Conservation (phyloP, 2,888 invertebrate genomes). For the Melieria crassipennis region DNA sequence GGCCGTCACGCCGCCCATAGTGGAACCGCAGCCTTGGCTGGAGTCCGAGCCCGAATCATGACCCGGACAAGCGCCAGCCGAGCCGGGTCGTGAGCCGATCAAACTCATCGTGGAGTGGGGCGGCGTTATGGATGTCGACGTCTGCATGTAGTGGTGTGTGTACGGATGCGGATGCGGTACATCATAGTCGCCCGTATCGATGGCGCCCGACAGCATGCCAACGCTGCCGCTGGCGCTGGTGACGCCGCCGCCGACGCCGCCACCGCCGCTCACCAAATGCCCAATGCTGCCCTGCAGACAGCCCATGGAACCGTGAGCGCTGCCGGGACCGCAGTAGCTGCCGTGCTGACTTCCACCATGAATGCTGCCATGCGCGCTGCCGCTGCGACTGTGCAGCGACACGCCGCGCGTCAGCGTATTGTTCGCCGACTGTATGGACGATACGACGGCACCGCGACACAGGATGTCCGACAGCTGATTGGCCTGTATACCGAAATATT, state of each 20-base stretch:
- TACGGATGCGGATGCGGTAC: conserved; percentile 67
- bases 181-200: conserved; percentile 66
- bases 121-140: conserved; percentile 65
- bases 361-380: conserved; percentile 58
- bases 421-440: conserved; percentile 66
- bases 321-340: conserved; percentile 48
- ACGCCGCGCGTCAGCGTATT: conserved; percentile 66
- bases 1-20: conserved; percentile 55
- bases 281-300: conserved; percentile 56
- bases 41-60: conserved; percentile 66
- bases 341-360: conserved; percentile 52
- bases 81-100: conserved; percentile 62
- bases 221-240: conserved; percentile 54
- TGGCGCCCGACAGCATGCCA: conserved; percentile 62
- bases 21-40: conserved; percentile 63
- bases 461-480: conserved; percentile 67
- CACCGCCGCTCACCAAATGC: conserved; percentile 47
- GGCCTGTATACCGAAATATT: conserved; percentile 67
- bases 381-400: conserved; percentile 63
- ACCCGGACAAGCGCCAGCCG: conserved; percentile 63
- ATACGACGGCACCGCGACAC: conserved; percentile 66
- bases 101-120: conserved; percentile 64
- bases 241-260: conserved; percentile 50
- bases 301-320: conserved; percentile 59
- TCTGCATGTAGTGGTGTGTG: conserved; percentile 67